Evolutionary conservation across 2,888 invertebrate genomes (phyloP).

Genomic region (Leucoma salicis): DNA sequence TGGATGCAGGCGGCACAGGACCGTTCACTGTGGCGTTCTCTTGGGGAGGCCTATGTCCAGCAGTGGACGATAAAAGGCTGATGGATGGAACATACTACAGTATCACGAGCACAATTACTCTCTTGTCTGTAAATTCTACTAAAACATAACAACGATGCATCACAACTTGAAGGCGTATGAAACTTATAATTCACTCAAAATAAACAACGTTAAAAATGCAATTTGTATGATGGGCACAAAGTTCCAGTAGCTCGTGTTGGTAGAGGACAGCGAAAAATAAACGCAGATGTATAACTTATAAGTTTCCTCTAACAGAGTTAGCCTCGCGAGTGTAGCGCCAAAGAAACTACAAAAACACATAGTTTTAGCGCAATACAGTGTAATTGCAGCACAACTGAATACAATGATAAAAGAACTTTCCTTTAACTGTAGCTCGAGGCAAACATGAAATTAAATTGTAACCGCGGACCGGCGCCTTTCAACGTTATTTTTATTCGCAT

Average conservation of each 20-base stretch:
- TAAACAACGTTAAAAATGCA: slow-evolving; percentile 27
- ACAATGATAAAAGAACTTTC: slow-evolving; percentile 46
- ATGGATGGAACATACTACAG: too few relatives aligned
- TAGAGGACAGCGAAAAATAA: slow-evolving; percentile 14
- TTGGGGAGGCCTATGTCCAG: too few relatives aligned
- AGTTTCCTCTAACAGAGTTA: slow-evolving; percentile 38
- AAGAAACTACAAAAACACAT: slow-evolving; percentile 46
- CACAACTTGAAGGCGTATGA: too few relatives aligned
- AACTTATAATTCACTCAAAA: too few relatives aligned
- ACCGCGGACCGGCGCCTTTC: slow-evolving; percentile 17
- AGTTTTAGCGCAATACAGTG: slow-evolving; percentile 39
- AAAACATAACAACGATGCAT: too few relatives aligned
- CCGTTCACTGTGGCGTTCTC: too few relatives aligned
- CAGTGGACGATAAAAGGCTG: too few relatives aligned
- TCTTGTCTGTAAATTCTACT: too few relatives aligned
- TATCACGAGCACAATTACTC: too few relatives aligned
- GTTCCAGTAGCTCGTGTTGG: slow-evolving; percentile 8
- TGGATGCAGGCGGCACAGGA: too few relatives aligned
- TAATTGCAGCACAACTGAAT: slow-evolving; percentile 53
- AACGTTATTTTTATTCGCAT: slow-evolving; percentile 25
- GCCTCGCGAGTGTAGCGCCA: slow-evolving; percentile 38
- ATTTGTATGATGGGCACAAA: slow-evolving; percentile 22
- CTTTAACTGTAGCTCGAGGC: slow-evolving; percentile 33
- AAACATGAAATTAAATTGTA: slow-evolving; percentile 49
- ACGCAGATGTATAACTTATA: slow-evolving; percentile 28